Percentiles rank a stretch among this genome's conserved stretches.
Conservation (phyloP, 2,113 vertebrate genomes). For the Lota lota region DNA sequence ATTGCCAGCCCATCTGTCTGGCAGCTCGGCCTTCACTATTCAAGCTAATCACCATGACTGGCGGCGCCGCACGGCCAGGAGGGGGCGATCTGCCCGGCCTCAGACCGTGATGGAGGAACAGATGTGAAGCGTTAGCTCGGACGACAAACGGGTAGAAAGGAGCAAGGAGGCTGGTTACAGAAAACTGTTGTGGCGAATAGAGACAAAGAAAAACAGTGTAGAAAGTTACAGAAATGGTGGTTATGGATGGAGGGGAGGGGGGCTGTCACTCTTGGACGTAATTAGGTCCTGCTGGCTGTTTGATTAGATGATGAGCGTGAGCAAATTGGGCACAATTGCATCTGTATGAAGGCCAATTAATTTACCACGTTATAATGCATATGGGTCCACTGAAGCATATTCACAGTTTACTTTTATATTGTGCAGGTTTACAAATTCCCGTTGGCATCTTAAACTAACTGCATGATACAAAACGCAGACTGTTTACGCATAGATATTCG, state of each 20-base stretch:
- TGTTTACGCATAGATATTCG: too few species aligned
- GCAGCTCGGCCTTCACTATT: conserved; percentile 39
- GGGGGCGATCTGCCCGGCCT: conserved; percentile 29
- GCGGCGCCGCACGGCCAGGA: neutral
- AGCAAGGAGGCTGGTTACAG: neutral
- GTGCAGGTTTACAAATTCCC: conserved; percentile 25
- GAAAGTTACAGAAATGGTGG: too few species aligned
- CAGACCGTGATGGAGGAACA: conserved; percentile 15
- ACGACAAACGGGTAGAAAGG: conserved; percentile 7
- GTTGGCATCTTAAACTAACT: too few species aligned
- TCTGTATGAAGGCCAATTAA: conserved; percentile 39
- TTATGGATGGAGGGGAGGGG: too few species aligned
- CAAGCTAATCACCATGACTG: conserved; percentile 54
- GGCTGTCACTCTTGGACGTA: conserved; percentile 19
- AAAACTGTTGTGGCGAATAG: neutral
- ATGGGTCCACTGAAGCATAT: conserved; percentile 18
- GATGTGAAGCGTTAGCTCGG: too few species aligned
- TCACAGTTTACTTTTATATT: neutral
- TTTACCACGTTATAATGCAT: conserved; percentile 42
- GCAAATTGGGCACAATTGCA: conserved; percentile 43
- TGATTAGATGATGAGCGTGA: conserved; percentile 33
- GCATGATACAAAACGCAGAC: too few species aligned
- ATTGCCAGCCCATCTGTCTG: conserved; percentile 70
- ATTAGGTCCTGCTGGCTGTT: conserved; percentile 29
- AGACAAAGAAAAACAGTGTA: too few species aligned